phyloP scores from a whole-genome alignment of 2,888 invertebrate genomes.

The Cheilosia soror region DNA sequence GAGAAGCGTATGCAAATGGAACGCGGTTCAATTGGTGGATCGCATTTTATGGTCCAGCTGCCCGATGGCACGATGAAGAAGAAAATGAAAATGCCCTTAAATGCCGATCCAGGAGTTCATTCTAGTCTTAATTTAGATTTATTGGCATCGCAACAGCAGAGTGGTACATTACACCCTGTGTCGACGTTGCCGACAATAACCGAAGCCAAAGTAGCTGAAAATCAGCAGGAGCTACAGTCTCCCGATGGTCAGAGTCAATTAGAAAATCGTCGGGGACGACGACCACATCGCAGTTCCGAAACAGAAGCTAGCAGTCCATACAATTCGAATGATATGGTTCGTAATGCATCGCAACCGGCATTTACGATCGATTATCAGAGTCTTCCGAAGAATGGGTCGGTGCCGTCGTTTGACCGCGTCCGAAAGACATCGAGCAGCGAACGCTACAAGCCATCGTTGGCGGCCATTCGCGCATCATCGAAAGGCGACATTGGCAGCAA shows the following conservation, averaged over 20 bases:
- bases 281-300: constrained; percentile 82
- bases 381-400: constrained; percentile 93
- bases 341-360: constrained; percentile 95
- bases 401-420: constrained; percentile 94
- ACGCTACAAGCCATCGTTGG: constrained; percentile 92
- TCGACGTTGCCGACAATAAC: constrained; percentile 95
- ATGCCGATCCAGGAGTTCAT: constrained; percentile 97
- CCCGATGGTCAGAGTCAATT: constrained; percentile 76
- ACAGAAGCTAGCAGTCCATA: constrained; percentile 80
- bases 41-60: constrained; percentile 93
- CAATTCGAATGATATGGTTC: constrained; percentile 86
- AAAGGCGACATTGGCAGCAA: constrained; percentile 91
- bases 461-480: constrained; percentile 89
- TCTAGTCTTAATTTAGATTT: constrained; percentile 95
- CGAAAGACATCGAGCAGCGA: constrained; percentile 93
- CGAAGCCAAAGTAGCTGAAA: constrained; percentile 90
- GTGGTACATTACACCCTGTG: constrained; percentile 92
- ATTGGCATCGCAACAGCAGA: constrained; percentile 86
- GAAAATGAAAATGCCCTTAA: constrained; percentile 94
- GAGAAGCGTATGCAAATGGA: constrained; percentile 96
- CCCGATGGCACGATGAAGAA: constrained; percentile 96
- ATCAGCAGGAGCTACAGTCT: constrained; percentile 56
- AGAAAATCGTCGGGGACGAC: constrained; percentile 77
- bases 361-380: constrained; percentile 86
- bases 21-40: constrained; percentile 93